A percentile compares a stretch with the other conserved stretches of the same genome.
phyloP scores from a whole-genome alignment of 2,797 vertebrate genomes.

The Acanthurus tractus region DNA sequence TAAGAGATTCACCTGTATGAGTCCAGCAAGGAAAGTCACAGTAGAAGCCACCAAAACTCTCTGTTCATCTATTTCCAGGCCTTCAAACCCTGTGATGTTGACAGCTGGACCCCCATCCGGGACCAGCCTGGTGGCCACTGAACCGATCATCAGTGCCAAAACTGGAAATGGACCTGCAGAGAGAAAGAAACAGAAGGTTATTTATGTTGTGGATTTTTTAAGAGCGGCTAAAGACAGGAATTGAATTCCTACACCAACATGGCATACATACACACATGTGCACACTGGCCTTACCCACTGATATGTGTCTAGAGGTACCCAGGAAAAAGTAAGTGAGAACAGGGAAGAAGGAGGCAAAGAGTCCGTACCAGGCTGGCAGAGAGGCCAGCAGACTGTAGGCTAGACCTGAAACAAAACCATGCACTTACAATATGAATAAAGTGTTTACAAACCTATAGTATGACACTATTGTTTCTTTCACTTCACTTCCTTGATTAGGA shows the following conservation, averaged over 20 bases:
- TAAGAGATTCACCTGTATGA: conserved; percentile 90
- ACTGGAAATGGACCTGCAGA: conserved; percentile 93
- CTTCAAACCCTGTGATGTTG: conserved; percentile 82
- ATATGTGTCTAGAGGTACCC: conserved; percentile 96
- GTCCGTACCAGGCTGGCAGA: conserved; percentile 90
- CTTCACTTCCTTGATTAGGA: background rate
- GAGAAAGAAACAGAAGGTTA: no score
- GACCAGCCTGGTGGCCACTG: conserved; percentile 86
- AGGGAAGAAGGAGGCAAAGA: conserved; percentile 96
- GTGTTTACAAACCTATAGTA: background rate
- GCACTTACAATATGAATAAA: background rate
- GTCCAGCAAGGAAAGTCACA: conserved; percentile 89
- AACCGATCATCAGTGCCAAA: conserved; percentile 95
- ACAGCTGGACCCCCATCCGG: conserved; percentile 68
- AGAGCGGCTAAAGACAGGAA: no score
- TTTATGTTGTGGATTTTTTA: no score
- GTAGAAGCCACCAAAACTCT: conserved; percentile 91
- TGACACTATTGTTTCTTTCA: background rate
- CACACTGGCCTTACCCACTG: conserved; percentile 88
- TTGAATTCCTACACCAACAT: background rate
- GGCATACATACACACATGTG: background rate
- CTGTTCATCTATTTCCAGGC: conserved; percentile 78
- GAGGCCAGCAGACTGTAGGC: conserved; percentile 94
- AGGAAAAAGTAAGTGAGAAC: conserved; percentile 92
- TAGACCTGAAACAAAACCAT: conserved; percentile 85